phyloP scores from a whole-genome alignment of 1,140 invertebrate genomes.

The Drosophila jambulina region DNA sequence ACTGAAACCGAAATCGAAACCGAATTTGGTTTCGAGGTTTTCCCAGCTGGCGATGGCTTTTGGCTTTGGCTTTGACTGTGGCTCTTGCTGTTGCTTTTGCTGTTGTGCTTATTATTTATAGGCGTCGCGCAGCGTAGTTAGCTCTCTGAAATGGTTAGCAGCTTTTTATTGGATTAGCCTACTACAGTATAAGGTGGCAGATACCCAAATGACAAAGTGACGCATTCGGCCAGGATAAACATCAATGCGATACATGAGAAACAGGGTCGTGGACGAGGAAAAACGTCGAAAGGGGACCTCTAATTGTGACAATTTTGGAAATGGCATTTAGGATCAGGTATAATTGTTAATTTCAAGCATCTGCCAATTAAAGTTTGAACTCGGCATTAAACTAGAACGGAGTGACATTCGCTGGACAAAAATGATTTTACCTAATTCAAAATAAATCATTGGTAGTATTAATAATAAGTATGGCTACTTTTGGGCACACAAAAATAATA shows the following conservation, averaged over 20 bases:
- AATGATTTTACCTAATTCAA: too few relatives aligned
- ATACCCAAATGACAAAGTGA: slow-evolving; percentile 48
- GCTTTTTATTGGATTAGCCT: slow-evolving; percentile 76
- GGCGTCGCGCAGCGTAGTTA: slow-evolving; percentile 35
- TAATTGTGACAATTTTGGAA: neutral
- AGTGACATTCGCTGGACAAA: too few relatives aligned
- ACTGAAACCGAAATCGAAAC: slow-evolving; percentile 55
- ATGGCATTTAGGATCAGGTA: neutral
- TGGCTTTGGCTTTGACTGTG: slow-evolving; percentile 30
- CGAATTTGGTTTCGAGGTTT: slow-evolving; percentile 64
- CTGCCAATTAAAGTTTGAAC: neutral
- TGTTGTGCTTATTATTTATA: slow-evolving; percentile 67
- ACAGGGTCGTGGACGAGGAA: neutral
- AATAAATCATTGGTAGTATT: too few relatives aligned
- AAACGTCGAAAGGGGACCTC: neutral
- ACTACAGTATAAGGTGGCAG: slow-evolving; percentile 51
- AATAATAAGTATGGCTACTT: too few relatives aligned
- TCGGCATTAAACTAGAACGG: too few relatives aligned
- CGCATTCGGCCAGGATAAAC: slow-evolving; percentile 58
- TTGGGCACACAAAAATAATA: too few relatives aligned
- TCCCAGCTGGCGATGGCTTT: slow-evolving; percentile 45
- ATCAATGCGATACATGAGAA: slow-evolving; percentile 17
- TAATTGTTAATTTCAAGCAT: neutral
- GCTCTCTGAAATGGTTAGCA: slow-evolving; percentile 71
- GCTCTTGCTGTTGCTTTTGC: slow-evolving; percentile 26